Conservation (phyloP, 2,888 invertebrate species). For the Plebejus anna region DNA sequence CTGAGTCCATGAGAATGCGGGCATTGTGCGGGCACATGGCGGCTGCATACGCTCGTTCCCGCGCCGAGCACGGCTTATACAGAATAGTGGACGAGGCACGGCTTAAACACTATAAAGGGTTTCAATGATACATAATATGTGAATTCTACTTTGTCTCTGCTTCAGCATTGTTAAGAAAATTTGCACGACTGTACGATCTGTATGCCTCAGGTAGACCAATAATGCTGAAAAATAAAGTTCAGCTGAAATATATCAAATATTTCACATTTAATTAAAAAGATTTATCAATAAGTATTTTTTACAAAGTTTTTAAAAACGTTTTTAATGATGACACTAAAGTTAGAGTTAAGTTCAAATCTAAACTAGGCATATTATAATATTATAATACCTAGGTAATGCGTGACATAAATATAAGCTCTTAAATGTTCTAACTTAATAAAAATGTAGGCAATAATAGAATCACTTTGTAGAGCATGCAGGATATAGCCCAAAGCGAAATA, state of each 20-base stretch:
- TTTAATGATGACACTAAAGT: no score
- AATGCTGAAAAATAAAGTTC: background rate
- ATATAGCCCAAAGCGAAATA: conserved; percentile 24
- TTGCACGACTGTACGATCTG: background rate
- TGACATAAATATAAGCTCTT: background rate
- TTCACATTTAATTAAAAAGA: no score
- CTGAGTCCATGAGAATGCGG: conserved; percentile 78
- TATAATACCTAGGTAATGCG: no score
- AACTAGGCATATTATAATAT: no score
- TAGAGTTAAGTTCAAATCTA: no score
- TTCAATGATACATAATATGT: conserved; percentile 29
- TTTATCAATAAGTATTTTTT: no score
- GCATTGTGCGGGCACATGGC: conserved; percentile 76
- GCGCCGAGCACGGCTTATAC: conserved; percentile 50
- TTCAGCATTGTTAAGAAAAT: conserved; percentile 7
- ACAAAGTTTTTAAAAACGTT: no score
- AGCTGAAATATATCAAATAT: background rate
- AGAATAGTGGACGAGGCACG: conserved; percentile 44
- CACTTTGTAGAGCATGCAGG: background rate
- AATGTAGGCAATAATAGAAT: background rate
- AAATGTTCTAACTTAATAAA: background rate
- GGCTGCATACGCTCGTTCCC: conserved; percentile 65
- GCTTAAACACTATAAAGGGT: conserved; percentile 43
- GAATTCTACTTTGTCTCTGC: conserved; percentile 10
- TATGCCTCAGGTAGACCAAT: background rate